Conservation (phyloP, 2,888 invertebrate species). For the Agrypnus murinus region DNA sequence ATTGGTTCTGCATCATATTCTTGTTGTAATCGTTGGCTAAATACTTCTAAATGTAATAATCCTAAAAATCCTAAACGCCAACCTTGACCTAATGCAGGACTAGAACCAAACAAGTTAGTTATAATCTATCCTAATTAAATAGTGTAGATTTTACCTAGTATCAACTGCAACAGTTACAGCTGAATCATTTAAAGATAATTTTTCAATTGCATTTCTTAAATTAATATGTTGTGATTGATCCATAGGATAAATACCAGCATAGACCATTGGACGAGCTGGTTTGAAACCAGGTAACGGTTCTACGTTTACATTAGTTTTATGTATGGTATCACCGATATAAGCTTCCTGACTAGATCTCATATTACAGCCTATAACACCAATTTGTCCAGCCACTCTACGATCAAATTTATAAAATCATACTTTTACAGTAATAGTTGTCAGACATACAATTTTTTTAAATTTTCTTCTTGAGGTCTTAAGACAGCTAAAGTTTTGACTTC, state of each 20-base stretch:
- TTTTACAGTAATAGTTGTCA: not conserved
- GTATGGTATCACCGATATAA: slow-evolving; percentile 85
- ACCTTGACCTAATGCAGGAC: slow-evolving; percentile 91
- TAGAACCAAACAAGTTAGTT: too few relatives aligned
- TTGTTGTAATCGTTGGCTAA: slow-evolving; percentile 88
- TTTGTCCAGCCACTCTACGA: slow-evolving; percentile 88
- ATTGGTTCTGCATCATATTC: slow-evolving; percentile 89
- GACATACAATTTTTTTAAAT: slow-evolving; percentile 77
- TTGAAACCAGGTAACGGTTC: slow-evolving; percentile 79
- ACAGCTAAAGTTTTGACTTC: slow-evolving; percentile 86
- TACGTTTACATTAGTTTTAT: slow-evolving; percentile 73
- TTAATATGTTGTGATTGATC: slow-evolving; percentile 89
- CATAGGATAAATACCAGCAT: slow-evolving; percentile 92
- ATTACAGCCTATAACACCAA: slow-evolving; percentile 90
- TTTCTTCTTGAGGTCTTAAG: slow-evolving; percentile 84
- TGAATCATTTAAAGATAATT: slow-evolving; percentile 94
- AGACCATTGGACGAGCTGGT: slow-evolving; percentile 86
- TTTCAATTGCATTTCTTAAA: slow-evolving; percentile 89
- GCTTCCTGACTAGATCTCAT: slow-evolving; percentile 85
- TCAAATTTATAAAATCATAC: not conserved
- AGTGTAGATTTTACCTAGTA: slow-evolving; percentile 84
- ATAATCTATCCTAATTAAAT: too few relatives aligned
- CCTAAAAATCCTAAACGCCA: slow-evolving; percentile 93
- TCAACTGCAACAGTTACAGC: slow-evolving; percentile 89
- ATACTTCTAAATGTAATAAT: slow-evolving; percentile 90